Evolutionary conservation across 2,797 vertebrate species (phyloP), one percentile per base, ranked within the genome.

Genomic region (Champsocephalus esox): DNA sequence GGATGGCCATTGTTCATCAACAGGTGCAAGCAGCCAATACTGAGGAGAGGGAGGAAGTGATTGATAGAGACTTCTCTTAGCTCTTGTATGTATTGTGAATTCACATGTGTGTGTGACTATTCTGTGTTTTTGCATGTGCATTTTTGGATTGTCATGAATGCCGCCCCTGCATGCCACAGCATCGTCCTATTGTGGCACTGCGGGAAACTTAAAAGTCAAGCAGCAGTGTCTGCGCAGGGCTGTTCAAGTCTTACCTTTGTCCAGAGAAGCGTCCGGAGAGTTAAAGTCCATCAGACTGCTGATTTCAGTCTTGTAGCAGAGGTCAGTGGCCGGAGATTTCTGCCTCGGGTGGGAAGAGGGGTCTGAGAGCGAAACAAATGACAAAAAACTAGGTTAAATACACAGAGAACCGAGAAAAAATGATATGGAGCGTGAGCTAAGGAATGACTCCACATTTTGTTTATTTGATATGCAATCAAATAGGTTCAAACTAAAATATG

Each of bases 281-380:
- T 88, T 92, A 85, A 95, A 95, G 80, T 94, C 94, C 94, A 95
- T 95, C 49, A 95, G 89, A 46, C 93, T 94, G 86, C 90, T 94
- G 82, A 94, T 92, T 86, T 95, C 94, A 76, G 88, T 89, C 66
- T 92, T 93, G 87, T 92, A 94, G 87, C 92, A 93, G 74, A 94
- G 89, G 50, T 95, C 94, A 24, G 93, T 87, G 50, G 84, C 77
- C 0, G 89, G 78, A 1, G 87, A 81, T 77, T 92, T 94, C 87
- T 90, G 93, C 73, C 88, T 90, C 4, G 81, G 82, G 73, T 93
- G 92, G 21, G 91, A 70, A 64, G 94, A 88, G 0, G 90, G 81
- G 67, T 95, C 94, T 95, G 82, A 9, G 56, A 65, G 64, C 70
- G 61, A 34, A 81, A 63, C 50, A 81, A 66, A 81, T 6, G 34